Percentiles rank a stretch among this genome's conserved stretches.
phyloP scores from a whole-genome alignment of 2,888 invertebrate species.

The Cantharis rufa region DNA sequence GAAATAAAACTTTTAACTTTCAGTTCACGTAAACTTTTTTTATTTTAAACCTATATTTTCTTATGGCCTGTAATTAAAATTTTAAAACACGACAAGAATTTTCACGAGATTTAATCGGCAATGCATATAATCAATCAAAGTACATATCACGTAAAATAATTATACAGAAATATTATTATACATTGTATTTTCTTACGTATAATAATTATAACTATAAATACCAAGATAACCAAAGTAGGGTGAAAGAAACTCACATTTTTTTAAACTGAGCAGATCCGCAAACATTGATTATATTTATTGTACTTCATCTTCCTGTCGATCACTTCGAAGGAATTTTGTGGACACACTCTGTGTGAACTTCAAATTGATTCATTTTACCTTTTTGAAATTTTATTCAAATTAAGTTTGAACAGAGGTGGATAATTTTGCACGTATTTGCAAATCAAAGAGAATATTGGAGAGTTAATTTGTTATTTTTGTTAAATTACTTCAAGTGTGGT shows the following conservation, averaged over 20 bases:
- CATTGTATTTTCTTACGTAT: too few species aligned
- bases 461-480: too few species aligned
- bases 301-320: background rate
- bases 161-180: background rate
- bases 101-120: background rate
- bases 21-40: background rate
- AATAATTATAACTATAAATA: too few species aligned
- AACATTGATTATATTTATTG: background rate
- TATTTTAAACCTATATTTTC: background rate
- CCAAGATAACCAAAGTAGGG: too few species aligned
- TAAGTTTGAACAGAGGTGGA: too few species aligned
- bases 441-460: too few species aligned
- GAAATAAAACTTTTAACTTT: background rate
- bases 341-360: background rate
- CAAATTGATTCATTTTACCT: background rate
- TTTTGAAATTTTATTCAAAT: background rate
- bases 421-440: too few species aligned
- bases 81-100: background rate
- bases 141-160: background rate
- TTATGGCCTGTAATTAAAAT: background rate
- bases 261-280: background rate
- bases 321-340: background rate
- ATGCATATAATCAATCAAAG: background rate
- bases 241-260: too few species aligned
- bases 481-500: too few species aligned